These are phyloP conservation scores for Colletes gigas DNA, from an alignment of 1,140 invertebrate species.

Conservation along the genomic window DNA sequence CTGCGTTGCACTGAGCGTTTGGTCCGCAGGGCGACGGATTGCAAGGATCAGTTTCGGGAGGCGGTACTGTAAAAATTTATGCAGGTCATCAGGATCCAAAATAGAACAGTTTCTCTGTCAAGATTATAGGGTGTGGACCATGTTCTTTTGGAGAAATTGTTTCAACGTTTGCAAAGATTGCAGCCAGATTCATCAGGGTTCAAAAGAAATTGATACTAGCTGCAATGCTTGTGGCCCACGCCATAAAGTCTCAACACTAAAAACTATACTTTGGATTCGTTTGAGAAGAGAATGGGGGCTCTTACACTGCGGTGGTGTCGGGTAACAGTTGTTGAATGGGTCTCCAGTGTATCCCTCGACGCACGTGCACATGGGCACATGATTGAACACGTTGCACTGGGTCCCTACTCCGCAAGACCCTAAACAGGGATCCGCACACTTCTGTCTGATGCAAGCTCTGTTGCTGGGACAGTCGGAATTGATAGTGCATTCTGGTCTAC, in stretches of 20 bases:
- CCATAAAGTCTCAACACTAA: too few relatives aligned
- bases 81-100: not conserved
- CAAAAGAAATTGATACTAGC: too few relatives aligned
- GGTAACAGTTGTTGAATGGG: slow-evolving; percentile 81
- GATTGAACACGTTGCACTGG: slow-evolving; percentile 75
- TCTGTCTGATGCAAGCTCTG: slow-evolving; percentile 87
- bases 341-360: slow-evolving; percentile 80
- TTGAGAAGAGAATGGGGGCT: not conserved
- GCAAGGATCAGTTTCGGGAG: slow-evolving; percentile 64
- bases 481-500: slow-evolving; percentile 87
- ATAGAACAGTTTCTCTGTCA: too few relatives aligned
- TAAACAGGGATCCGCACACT: slow-evolving; percentile 87
- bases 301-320: not conserved
- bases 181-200: too few relatives aligned
- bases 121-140: too few relatives aligned
- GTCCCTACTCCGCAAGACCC: slow-evolving; percentile 81
- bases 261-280: too few relatives aligned
- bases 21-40: slow-evolving; percentile 80
- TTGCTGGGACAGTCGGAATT: slow-evolving; percentile 87
- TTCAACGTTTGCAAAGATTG: too few relatives aligned
- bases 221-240: too few relatives aligned
- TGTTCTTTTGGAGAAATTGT: too few relatives aligned
- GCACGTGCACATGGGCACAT: slow-evolving; percentile 79
- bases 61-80: slow-evolving; percentile 22
- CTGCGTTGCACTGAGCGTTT: slow-evolving; percentile 82